Evolutionary conservation across 2,113 vertebrate genomes (phyloP), one percentile per base, ranked within the genome.

Genomic region (Centropus bengalensis): DNA sequence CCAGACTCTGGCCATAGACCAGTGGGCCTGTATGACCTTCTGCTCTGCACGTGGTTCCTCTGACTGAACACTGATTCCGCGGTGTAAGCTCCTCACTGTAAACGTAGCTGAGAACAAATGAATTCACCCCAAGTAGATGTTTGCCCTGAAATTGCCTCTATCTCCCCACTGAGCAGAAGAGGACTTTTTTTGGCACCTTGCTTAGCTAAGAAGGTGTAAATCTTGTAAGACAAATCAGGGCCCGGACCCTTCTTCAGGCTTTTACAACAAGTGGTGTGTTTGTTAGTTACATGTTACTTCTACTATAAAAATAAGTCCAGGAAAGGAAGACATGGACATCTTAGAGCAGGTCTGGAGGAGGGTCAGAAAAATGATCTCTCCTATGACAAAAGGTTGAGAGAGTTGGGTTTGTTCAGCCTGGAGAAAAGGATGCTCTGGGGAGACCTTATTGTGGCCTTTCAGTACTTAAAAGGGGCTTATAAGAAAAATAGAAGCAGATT

Each of bases 391-490:
- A 78, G 14, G 18, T 6, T 84, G 49, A 66, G 44, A 60, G 10
- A 45, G 44, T 33, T 63, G 33, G 14, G 1, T 1, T 13, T 77
- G 8, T 52, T 52, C 32, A 77, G 22, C 8, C 32, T 62, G 30
- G 15, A 82, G 28, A 67, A 69, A 17, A 28, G 28, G 60, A 67
- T 24, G 2, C 7, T 69, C 40, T 0, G 0, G n/a, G 7, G 6
- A 69, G 3, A 81, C 12, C 2, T 36, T 58, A 20, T 2, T 54
- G 17, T 32, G 32, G 21, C 2, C 19, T 49, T 78, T 14, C 18
- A 67, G 5, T 62, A 54, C 11, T 44, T 40, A 38, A 66, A 66
- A 4, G 5, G 21, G 22, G 17, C 9, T 62, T 66, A 33, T 19
- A 78, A 67, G 33, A 91, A 33, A 14, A 26, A 40, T 3, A 2